Conservation (phyloP, 1,140 invertebrate species). For the Sarcophaga bullata region DNA sequence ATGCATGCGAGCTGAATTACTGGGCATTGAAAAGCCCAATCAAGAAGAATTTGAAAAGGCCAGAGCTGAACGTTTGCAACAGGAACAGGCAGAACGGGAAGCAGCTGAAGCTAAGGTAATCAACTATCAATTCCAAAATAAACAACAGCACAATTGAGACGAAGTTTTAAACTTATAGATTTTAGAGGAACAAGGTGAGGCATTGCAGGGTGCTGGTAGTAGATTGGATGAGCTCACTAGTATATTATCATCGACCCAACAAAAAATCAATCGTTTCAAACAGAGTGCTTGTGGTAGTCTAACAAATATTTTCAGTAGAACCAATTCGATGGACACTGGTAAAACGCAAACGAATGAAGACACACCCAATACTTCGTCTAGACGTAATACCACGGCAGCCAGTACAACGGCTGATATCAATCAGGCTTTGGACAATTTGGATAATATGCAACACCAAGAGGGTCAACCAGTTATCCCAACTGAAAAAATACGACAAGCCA, state of each 20-base stretch:
- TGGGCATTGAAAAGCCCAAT: slow-evolving; percentile 74
- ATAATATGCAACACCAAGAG: slow-evolving; percentile 60
- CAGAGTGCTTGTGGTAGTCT: slow-evolving; percentile 65
- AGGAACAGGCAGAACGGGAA: slow-evolving; percentile 63
- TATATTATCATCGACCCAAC: slow-evolving; percentile 83
- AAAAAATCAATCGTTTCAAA: slow-evolving; percentile 89
- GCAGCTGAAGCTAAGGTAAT: slow-evolving; percentile 67
- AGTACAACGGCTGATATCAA: slow-evolving; percentile 63
- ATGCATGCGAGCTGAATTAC: slow-evolving; percentile 77
- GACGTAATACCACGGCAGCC: slow-evolving; percentile 48
- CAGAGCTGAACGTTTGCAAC: slow-evolving; percentile 53
- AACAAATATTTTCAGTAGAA: slow-evolving; percentile 54
- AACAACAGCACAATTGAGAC: background rate
- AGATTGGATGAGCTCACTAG: slow-evolving; percentile 86
- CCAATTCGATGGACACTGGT: slow-evolving; percentile 38
- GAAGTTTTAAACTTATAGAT: slow-evolving; percentile 68
- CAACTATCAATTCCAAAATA: background rate
- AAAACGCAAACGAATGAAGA: slow-evolving; percentile 55
- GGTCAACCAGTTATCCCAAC: slow-evolving; percentile 55
- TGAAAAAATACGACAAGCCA: slow-evolving; percentile 54
- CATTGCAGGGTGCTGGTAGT: slow-evolving; percentile 74
- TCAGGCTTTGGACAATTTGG: slow-evolving; percentile 66
- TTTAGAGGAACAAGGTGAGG: slow-evolving; percentile 76
- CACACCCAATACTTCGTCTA: slow-evolving; percentile 62
- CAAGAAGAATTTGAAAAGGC: slow-evolving; percentile 73